Evolutionary conservation across 2,888 invertebrate genomes (phyloP), one percentile per base, ranked within the genome.

Genomic region (Leptinotarsa juncta): DNA sequence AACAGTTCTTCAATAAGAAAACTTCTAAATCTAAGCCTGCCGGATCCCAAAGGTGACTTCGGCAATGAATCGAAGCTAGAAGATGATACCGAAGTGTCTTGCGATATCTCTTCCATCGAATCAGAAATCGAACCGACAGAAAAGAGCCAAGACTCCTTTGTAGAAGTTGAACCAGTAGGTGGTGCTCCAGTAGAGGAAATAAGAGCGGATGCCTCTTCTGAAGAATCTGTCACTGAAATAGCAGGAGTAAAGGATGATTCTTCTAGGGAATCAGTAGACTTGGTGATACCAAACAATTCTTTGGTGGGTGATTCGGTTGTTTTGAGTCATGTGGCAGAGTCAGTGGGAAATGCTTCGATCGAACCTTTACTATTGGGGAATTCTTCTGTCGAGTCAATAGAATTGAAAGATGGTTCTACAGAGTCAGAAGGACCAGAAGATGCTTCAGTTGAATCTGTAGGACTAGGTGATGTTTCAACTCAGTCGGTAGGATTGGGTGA

Each of bases 31-130:
- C 67, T 85, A 67, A 83, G 75, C 76, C 80, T 85, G 67, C 85
- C 86, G 4, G 81, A 83, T 62, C 85, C 86, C 10, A 85, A 84
- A 81, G 51, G 70, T 5, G 72, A 72, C 67, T 51, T 66, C 12
- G 72, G 70, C 69, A 71, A 70, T 7, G 67, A 74, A 50, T 51
- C 66, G 7, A 60, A 71, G 32, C 68, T 51, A 15, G 18, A 26
- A 20, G 53, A 57, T 62, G 65, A 42, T 18, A 3, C 32, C 10
- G 26, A 62, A 18, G n/a, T n/a, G 53, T 53, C 53, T 18, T 3
- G n/a, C 53, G 18, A 53, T 53, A 18, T n/a, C 12, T 53, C 53
- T 12, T 53, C 18, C 18, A 53, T 53, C 18, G 53, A 18, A 18
- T 53, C 53, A 18, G 18, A 18, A 53, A 12, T 53, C 53, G 53